Conservation (phyloP, 2,113 vertebrate genomes). For the Zosterops hypoxanthus region DNA sequence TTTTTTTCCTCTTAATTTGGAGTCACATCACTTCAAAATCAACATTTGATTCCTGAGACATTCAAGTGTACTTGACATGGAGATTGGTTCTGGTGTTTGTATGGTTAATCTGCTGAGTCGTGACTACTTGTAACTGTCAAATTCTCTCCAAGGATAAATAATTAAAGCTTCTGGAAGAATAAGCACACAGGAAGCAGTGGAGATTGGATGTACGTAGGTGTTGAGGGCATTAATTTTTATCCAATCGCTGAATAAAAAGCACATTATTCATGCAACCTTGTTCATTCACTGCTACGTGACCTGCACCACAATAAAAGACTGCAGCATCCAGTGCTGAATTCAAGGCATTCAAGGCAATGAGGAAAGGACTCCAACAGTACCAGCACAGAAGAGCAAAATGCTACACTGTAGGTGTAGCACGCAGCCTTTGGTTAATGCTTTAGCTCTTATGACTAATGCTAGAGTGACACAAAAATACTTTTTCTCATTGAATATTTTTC, state of each 20-base stretch:
- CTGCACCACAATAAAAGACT: conserved; percentile 74
- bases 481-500: not conserved
- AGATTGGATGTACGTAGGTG: conserved; percentile 71
- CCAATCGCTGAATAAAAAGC: conserved; percentile 77
- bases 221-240: conserved; percentile 74
- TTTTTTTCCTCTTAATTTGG: not conserved
- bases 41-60: not conserved
- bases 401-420: not conserved
- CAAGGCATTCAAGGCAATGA: conserved; percentile 28
- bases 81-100: conserved; percentile 43
- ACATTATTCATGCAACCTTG: conserved; percentile 78
- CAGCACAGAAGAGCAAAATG: conserved; percentile 44
- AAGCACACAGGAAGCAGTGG: conserved; percentile 62
- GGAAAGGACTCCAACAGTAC: conserved; percentile 17
- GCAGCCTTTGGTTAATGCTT: conserved; percentile 7
- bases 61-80: conserved; percentile 4
- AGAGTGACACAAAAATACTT: not conserved
- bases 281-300: conserved; percentile 79
- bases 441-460: not conserved
- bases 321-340: conserved; percentile 63
- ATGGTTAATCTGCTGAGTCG: conserved; percentile 77
- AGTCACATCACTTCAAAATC: not conserved
- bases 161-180: conserved; percentile 78
- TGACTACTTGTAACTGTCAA: conserved; percentile 76
- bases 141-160: conserved; percentile 80